Evolutionary conservation across 2,888 invertebrate species (phyloP).

Genomic region (Cylindroiulus punctatus): DNA sequence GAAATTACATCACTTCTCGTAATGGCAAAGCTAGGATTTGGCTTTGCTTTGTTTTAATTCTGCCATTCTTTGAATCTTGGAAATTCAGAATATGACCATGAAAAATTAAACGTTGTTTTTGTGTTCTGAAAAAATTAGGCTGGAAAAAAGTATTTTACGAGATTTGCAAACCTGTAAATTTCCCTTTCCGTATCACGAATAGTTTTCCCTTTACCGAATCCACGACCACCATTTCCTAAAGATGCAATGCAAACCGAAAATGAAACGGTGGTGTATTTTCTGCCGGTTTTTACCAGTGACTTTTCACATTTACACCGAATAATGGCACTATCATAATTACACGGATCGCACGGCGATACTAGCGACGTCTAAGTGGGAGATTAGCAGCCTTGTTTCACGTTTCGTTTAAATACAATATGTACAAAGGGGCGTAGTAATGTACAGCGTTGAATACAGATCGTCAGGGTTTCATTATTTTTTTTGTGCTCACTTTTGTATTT

Average conservation of each 20-base stretch:
- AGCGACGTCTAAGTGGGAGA: neutral
- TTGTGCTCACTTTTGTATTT: neutral
- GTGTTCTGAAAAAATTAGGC: no score
- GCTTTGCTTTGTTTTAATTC: no score
- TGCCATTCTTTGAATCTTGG: no score
- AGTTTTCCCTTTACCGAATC: neutral
- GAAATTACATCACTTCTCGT: no score
- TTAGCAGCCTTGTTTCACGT: constrained; percentile 6
- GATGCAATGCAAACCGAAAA: neutral
- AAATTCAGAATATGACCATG: no score
- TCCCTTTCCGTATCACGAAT: neutral
- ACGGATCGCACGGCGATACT: constrained; percentile 18
- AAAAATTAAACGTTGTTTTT: no score
- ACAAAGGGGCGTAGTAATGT: neutral
- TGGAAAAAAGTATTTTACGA: no score
- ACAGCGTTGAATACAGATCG: neutral
- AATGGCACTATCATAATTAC: constrained; percentile 11
- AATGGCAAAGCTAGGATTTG: no score
- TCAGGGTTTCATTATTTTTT: neutral
- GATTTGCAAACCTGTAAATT: no score
- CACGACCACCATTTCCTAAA: neutral
- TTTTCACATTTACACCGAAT: constrained; percentile 10
- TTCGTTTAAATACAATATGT: neutral
- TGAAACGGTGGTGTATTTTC: neutral
- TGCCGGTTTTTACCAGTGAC: neutral